A percentile compares a stretch with the other conserved stretches of the same genome.
Conservation (phyloP, 2,797 vertebrate genomes). For the Rhinella marina region DNA sequence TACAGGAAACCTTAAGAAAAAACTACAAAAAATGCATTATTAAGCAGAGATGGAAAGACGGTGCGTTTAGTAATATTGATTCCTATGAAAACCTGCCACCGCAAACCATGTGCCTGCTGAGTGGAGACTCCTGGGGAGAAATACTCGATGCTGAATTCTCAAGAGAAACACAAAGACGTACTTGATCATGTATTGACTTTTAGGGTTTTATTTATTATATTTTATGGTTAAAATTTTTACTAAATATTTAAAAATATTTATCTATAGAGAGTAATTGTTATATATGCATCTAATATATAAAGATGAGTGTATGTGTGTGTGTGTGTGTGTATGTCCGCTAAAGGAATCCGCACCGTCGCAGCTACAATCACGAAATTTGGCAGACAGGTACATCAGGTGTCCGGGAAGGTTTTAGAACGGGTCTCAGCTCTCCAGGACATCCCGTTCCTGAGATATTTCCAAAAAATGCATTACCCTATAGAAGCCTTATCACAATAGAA, state of each 20-base stretch:
- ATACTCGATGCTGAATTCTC: slow-evolving; percentile 89
- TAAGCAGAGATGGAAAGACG: slow-evolving; percentile 86
- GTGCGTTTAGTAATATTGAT: slow-evolving; percentile 84
- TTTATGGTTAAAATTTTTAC: neutral
- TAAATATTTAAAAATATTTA: neutral
- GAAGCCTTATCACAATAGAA: too few species aligned
- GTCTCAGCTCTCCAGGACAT: too few species aligned
- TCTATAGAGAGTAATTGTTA: neutral
- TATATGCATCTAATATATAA: too few species aligned
- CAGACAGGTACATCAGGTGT: too few species aligned
- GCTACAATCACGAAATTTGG: too few species aligned
- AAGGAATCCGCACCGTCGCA: too few species aligned
- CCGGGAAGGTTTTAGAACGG: too few species aligned
- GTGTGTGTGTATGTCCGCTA: too few species aligned
- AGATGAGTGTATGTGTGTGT: too few species aligned
- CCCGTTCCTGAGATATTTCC: too few species aligned
- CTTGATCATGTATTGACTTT: neutral
- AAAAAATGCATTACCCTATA: too few species aligned
- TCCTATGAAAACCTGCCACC: slow-evolving; percentile 77
- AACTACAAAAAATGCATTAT: slow-evolving; percentile 85
- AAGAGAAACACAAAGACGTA: slow-evolving; percentile 68
- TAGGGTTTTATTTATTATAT: neutral
- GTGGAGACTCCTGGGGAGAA: slow-evolving; percentile 86
- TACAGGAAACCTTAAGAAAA: slow-evolving; percentile 82
- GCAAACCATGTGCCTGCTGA: slow-evolving; percentile 82